phyloP scores from a whole-genome alignment of 2,113 vertebrate genomes.

The Edolisoma coerulescens region DNA sequence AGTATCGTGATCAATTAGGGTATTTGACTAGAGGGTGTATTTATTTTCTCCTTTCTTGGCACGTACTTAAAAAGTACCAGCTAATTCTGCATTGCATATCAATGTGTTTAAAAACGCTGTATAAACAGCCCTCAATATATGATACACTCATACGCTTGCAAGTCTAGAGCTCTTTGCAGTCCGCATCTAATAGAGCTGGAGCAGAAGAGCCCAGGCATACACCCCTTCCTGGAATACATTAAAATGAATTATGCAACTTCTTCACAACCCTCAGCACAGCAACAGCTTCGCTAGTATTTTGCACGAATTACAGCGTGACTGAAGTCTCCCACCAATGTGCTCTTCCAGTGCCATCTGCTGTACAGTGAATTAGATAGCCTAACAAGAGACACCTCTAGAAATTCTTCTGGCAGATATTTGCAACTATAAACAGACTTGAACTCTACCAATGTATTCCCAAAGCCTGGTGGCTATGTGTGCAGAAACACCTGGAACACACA shows the following conservation, averaged over 20 bases:
- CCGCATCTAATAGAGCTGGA: neutral
- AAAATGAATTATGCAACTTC: neutral
- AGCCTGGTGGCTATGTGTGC: neutral
- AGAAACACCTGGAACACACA: neutral
- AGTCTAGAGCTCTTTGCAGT: neutral
- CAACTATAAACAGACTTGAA: neutral
- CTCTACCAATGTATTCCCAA: neutral
- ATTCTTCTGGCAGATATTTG: neutral
- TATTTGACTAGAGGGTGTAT: no score
- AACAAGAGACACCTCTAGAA: neutral
- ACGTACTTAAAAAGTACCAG: neutral
- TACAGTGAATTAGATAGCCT: neutral
- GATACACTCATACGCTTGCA: neutral
- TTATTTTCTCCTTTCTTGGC: no score
- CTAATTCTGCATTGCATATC: neutral
- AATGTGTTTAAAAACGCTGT: neutral
- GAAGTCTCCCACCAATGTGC: neutral
- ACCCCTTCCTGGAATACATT: neutral
- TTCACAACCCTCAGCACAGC: neutral
- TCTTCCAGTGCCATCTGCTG: conserved; percentile 52
- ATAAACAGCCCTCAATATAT: neutral
- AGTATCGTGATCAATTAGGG: no score
- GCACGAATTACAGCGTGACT: neutral
- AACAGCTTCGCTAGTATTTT: neutral
- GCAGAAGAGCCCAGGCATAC: neutral